Evolutionary conservation across 2,113 vertebrate species (phyloP).

Genomic region (Chaetodon auriga): DNA sequence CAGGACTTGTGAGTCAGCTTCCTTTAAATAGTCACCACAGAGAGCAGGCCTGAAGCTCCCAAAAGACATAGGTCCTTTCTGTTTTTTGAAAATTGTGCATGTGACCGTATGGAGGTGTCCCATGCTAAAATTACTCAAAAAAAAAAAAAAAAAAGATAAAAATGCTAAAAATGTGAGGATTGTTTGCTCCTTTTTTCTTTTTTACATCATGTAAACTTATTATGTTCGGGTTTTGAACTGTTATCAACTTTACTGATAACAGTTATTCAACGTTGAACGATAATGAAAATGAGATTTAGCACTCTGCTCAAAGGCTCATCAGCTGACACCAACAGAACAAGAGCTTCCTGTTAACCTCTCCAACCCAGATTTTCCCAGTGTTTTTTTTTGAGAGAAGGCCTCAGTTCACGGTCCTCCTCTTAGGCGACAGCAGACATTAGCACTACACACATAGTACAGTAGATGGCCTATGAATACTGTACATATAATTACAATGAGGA

Average conservation of each 20-base stretch:
- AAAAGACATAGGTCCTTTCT: neutral
- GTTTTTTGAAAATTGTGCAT: neutral
- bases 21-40: neutral
- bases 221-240: neutral
- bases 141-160: neutral
- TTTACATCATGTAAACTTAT: neutral
- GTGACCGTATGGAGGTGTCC: neutral
- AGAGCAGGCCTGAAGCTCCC: neutral
- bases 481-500: slow-evolving; percentile 19
- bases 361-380: neutral
- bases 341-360: neutral
- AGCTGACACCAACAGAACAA: neutral
- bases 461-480: slow-evolving; percentile 31
- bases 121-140: neutral
- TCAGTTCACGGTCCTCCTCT: neutral
- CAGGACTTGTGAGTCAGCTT: neutral
- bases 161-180: too few species aligned
- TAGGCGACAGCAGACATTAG: neutral
- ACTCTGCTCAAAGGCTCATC: neutral
- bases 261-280: neutral
- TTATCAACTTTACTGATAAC: neutral
- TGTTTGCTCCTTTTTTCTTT: neutral
- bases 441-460: slow-evolving; percentile 11
- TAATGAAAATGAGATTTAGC: neutral
- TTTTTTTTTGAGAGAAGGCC: neutral